Evolutionary conservation across 2,797 vertebrate species (phyloP), one percentile per base, ranked within the genome.

Genomic region (Benthosema pterotum): DNA sequence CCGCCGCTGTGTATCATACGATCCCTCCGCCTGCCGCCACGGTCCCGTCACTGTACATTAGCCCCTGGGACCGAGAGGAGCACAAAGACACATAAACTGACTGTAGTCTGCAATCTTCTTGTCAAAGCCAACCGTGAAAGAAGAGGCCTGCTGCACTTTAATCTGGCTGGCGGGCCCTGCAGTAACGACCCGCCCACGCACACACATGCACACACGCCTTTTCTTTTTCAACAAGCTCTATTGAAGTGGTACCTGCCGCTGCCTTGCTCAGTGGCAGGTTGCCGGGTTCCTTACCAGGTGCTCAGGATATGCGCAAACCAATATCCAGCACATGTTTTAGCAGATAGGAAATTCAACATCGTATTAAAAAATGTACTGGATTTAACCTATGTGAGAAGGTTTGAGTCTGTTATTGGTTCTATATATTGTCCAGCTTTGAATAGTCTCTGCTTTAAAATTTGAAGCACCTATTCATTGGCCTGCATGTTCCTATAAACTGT

Each of bases 71-170:
- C 32, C 14, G 50, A 79, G 78, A 53, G 57, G 66, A 83, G 62
- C 77, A 84, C 80, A 83, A 84, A 86, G 83, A 80, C 80, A 53
- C 72, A 88, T 73, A 65, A 77, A 84, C 67, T 72, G 78, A 85
- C 67, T 75, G 77, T 67, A 76, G 72, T 77, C 82, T 83, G 83
- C 84, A 89, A 89, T 91, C 78, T 78, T 86, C 70, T 60, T 86
- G 82, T 89, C 87, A 90, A 83, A 88, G 83, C 78, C 58, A n/a
- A n/a, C 67, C 60, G 73, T 78, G 66, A 53, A 57, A 82, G 78
- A 83, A 58, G 57, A 79, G 54, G 63, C 28, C 53, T 72, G 58
- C 66, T 77, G 75, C 75, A 38, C 83, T 91, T 87, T 90, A 84
- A 89, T 89, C 86, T 87, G 65, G 18, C 69, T 73, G 64, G 61